These are phyloP conservation scores for Anisognathus igniventris DNA, from an alignment of 2,797 vertebrate genomes.

Conservation along the genomic window DNA sequence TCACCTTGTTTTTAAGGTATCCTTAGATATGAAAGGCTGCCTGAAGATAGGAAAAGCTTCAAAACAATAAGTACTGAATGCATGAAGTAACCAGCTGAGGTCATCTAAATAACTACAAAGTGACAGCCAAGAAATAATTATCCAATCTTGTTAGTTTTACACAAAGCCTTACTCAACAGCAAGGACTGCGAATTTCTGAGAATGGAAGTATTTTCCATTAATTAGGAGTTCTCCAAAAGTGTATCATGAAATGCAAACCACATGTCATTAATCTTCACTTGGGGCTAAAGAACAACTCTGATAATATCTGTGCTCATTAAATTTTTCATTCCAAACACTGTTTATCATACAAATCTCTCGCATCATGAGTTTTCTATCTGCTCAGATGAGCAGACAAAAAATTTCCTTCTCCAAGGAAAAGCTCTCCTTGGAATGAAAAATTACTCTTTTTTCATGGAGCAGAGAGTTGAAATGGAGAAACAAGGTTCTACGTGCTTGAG, in stretches of 20 bases:
- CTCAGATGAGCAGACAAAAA: background rate
- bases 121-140: background rate
- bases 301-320: conserved; percentile 18
- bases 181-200: background rate
- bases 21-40: background rate
- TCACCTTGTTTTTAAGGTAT: background rate
- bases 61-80: background rate
- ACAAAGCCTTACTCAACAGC: background rate
- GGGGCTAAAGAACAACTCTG: background rate
- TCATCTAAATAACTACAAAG: background rate
- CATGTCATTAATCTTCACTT: background rate
- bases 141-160: background rate
- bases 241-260: background rate
- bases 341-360: background rate
- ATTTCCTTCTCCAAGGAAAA: background rate
- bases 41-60: background rate
- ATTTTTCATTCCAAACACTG: background rate
- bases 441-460: background rate
- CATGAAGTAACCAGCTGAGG: background rate
- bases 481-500: background rate
- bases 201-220: conserved; percentile 9
- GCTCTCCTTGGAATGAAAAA: background rate
- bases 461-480: background rate
- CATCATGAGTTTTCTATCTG: background rate
- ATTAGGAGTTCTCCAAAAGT: background rate